phyloP scores from a whole-genome alignment of 2,113 vertebrate genomes.

The Craseonycteris thonglongyai region DNA sequence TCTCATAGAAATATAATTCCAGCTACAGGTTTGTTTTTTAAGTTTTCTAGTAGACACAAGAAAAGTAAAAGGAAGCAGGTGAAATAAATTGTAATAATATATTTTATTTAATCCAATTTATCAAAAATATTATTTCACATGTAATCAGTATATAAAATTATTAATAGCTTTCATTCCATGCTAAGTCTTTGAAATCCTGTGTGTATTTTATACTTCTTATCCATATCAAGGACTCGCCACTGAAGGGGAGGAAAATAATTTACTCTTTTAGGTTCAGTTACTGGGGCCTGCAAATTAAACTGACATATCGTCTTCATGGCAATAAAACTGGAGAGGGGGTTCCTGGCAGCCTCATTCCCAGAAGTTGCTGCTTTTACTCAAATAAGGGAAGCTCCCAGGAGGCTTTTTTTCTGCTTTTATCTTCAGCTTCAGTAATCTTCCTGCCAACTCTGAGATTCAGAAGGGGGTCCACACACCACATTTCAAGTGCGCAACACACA shows the following conservation, averaged over 20 bases:
- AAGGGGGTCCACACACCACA: neutral
- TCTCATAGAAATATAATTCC: slow-evolving; percentile 32
- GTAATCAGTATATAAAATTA: neutral
- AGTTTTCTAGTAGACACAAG: neutral
- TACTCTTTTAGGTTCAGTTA: neutral
- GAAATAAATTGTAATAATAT: neutral
- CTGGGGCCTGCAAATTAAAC: neutral
- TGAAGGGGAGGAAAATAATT: neutral
- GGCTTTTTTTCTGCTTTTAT: neutral
- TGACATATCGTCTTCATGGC: neutral
- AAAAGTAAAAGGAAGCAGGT: neutral
- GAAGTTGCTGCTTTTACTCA: neutral
- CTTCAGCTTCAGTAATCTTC: neutral
- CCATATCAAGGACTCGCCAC: neutral
- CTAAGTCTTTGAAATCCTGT: neutral
- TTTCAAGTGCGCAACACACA: neutral
- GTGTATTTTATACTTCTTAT: neutral
- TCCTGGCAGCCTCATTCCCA: neutral
- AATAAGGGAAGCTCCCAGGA: neutral
- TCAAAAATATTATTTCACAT: neutral
- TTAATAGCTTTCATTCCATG: neutral
- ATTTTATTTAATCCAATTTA: neutral
- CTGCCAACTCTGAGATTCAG: neutral
- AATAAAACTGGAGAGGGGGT: neutral
- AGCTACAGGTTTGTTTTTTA: neutral